Percentiles rank a stretch among this genome's conserved stretches.
Conservation (phyloP, 1,140 invertebrate species). For the Drosophila chauvacae region DNA sequence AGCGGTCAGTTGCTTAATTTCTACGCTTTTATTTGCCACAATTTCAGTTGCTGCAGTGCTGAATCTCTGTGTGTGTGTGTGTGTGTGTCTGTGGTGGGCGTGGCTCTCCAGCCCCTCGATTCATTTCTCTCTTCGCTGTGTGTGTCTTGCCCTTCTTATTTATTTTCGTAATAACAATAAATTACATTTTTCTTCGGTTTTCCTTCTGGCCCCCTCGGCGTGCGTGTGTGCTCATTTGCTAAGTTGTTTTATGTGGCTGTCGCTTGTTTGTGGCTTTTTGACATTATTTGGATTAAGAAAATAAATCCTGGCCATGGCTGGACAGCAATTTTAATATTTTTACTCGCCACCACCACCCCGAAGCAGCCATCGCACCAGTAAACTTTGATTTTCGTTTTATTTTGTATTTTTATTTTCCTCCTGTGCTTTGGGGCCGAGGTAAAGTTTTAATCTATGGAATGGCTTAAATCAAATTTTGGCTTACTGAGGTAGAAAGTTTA, state of each 20-base stretch:
- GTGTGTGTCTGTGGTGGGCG: constrained; percentile 32
- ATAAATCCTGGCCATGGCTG: constrained; percentile 67
- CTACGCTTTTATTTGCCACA: constrained; percentile 77
- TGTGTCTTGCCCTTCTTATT: constrained; percentile 68
- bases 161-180: constrained; percentile 83
- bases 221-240: constrained; percentile 68
- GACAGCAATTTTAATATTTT: constrained; percentile 71
- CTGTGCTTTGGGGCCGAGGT: neutral
- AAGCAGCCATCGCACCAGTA: neutral
- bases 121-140: constrained; percentile 13
- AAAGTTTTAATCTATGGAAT: constrained; percentile 46
- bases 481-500: constrained; percentile 19
- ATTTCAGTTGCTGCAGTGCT: constrained; percentile 60
- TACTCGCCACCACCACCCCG: constrained; percentile 1
- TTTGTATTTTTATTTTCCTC: neutral
- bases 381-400: constrained; percentile 43
- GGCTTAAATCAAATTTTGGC: constrained; percentile 36
- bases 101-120: constrained; percentile 41
- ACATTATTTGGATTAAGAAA: constrained; percentile 81
- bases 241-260: constrained; percentile 80
- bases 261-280: constrained; percentile 82
- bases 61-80: constrained; percentile 6
- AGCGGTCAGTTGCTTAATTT: constrained; percentile 80
- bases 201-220: constrained; percentile 17
- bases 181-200: constrained; percentile 77